These are phyloP conservation scores for Arenaria interpres DNA, from an alignment of 2,113 vertebrate genomes.

Conservation along the genomic window DNA sequence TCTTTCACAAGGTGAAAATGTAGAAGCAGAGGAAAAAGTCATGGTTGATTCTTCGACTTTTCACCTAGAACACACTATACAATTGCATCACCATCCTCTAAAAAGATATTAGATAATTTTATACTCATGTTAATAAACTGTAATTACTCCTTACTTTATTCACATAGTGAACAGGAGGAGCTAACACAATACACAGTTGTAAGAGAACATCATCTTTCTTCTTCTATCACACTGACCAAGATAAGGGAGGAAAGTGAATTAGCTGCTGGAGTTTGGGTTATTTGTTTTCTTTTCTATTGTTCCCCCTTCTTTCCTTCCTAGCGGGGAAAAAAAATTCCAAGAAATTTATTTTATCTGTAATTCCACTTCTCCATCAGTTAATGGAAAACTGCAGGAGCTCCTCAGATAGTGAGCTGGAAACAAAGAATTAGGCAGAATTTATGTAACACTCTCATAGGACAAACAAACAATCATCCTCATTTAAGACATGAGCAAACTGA, in stretches of 20 bases:
- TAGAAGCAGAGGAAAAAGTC: not conserved
- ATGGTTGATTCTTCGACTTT: not conserved
- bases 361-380: not conserved
- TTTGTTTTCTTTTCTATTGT: not conserved
- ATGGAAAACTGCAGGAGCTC: not conserved
- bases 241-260: not conserved
- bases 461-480: not conserved
- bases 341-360: not conserved
- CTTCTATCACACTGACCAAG: not conserved
- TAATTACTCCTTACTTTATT: not conserved
- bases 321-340: not conserved
- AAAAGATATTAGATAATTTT: not conserved
- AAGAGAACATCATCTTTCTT: not conserved
- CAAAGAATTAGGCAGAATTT: not conserved
- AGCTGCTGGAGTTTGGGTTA: not conserved
- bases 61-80: not conserved
- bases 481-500: not conserved
- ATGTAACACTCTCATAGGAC: not conserved
- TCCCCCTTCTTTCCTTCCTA: not conserved
- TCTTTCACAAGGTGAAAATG: not conserved
- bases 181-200: not conserved
- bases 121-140: not conserved
- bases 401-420: not conserved
- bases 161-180: not conserved
- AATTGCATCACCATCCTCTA: not conserved